phyloP scores from a whole-genome alignment of 2,888 invertebrate genomes.

The Tethea ocularis region DNA sequence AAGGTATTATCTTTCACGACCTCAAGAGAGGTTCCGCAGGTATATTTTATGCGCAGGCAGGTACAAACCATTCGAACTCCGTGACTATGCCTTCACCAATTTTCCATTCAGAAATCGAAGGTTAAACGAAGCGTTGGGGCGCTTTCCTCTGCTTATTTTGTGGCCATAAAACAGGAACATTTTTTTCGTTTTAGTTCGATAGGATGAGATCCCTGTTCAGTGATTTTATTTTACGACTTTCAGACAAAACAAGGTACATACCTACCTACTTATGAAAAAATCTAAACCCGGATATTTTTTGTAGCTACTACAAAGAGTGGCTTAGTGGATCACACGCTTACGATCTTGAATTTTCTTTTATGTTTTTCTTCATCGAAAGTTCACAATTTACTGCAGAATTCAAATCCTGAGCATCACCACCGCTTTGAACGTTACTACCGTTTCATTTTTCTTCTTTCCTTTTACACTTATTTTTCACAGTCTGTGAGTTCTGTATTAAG shows the following conservation, averaged over 20 bases:
- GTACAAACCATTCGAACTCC: constrained; percentile 20
- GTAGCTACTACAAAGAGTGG: not conserved
- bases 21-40: constrained; percentile 8
- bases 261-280: not conserved
- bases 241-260: constrained; percentile 22
- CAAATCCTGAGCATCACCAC: too few species aligned
- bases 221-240: constrained; percentile 1
- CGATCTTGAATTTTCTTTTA: too few species aligned
- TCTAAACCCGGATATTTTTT: not conserved
- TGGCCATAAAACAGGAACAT: constrained; percentile 6
- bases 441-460: too few species aligned
- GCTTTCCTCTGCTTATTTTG: constrained; percentile 42
- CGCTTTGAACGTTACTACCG: too few species aligned
- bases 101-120: constrained; percentile 72
- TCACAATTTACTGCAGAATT: too few species aligned
- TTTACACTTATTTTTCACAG: too few species aligned
- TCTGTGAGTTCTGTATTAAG: too few species aligned
- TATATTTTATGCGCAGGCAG: constrained; percentile 13
- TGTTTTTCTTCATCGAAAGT: too few species aligned
- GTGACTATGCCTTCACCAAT: constrained; percentile 45
- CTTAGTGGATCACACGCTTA: too few species aligned
- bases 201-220: not conserved
- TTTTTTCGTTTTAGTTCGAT: constrained; percentile 5
- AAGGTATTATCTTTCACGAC: constrained; percentile 8
- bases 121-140: constrained; percentile 75